Evolutionary conservation across 1,140 invertebrate genomes (phyloP).

Genomic region (Cydia pomonella): DNA sequence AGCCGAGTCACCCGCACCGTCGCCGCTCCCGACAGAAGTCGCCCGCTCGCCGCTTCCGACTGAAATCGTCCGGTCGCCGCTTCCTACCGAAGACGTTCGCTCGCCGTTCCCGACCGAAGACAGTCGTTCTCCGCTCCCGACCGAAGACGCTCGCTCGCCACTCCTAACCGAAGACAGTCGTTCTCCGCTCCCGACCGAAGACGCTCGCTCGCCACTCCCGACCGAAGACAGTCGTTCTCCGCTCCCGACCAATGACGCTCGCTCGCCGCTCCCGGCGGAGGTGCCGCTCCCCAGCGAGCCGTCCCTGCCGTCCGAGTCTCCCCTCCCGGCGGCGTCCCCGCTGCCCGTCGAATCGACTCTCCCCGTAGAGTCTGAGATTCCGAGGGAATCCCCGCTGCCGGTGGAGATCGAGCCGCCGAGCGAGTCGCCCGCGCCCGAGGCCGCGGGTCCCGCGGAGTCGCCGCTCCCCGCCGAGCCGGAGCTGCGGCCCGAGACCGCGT

Average conservation of each 20-base stretch:
- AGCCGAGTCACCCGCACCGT: neutral
- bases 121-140: too few relatives aligned
- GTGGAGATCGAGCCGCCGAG: conserved; percentile 13
- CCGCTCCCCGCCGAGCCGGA: conserved; percentile 29
- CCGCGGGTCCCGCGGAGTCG: conserved; percentile 19
- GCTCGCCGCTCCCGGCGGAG: conserved; percentile 34
- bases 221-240: too few relatives aligned
- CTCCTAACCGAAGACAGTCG: too few relatives aligned
- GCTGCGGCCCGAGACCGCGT: conserved; percentile 21
- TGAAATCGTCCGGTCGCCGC: too few relatives aligned
- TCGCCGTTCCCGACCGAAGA: too few relatives aligned
- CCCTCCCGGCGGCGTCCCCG: conserved; percentile 32
- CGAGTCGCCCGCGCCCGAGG: neutral
- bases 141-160: too few relatives aligned
- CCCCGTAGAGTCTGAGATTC: conserved; percentile 2
- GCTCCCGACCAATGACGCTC: too few relatives aligned
- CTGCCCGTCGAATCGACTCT: conserved; percentile 17
- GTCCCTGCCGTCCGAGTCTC: conserved; percentile 34
- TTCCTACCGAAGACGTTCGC: too few relatives aligned
- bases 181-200: too few relatives aligned
- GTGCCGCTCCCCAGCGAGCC: conserved; percentile 36
- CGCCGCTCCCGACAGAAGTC: conserved; percentile 37
- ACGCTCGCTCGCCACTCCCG: too few relatives aligned
- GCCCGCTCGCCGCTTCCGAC: too few relatives aligned
- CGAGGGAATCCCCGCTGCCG: neutral